Percentiles rank a stretch among this genome's conserved stretches.
phyloP scores from a whole-genome alignment of 2,888 invertebrate genomes.

The Sesia bembeciformis region DNA sequence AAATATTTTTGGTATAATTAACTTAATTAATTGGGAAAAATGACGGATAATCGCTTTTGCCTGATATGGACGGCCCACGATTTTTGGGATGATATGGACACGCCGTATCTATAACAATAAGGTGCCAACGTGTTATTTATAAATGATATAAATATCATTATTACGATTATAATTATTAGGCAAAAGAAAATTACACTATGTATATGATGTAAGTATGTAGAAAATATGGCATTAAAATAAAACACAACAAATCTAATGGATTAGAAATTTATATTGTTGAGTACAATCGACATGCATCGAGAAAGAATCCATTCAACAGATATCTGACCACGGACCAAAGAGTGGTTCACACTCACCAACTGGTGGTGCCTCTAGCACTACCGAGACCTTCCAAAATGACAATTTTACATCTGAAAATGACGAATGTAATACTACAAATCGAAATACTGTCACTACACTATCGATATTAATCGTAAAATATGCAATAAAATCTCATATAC shows the following conservation, averaged over 20 bases:
- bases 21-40: no score
- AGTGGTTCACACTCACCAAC: not conserved
- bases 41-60: no score
- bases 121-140: no score
- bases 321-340: not conserved
- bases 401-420: constrained; percentile 56
- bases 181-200: no score
- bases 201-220: no score
- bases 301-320: constrained; percentile 17
- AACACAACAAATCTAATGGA: constrained; percentile 63
- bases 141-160: no score
- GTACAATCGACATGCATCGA: constrained; percentile 65
- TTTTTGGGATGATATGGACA: no score
- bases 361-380: not conserved
- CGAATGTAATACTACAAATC: constrained; percentile 64
- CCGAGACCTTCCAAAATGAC: constrained; percentile 30
- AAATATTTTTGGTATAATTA: no score
- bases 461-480: constrained; percentile 54
- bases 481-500: constrained; percentile 55
- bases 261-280: constrained; percentile 74
- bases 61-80: no score
- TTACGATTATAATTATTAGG: no score
- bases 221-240: constrained; percentile 28
- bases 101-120: no score
- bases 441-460: constrained; percentile 62